Evolutionary conservation across 1,140 invertebrate genomes (phyloP), one percentile per base, ranked within the genome.

Genomic region (Coelopa frigida): DNA sequence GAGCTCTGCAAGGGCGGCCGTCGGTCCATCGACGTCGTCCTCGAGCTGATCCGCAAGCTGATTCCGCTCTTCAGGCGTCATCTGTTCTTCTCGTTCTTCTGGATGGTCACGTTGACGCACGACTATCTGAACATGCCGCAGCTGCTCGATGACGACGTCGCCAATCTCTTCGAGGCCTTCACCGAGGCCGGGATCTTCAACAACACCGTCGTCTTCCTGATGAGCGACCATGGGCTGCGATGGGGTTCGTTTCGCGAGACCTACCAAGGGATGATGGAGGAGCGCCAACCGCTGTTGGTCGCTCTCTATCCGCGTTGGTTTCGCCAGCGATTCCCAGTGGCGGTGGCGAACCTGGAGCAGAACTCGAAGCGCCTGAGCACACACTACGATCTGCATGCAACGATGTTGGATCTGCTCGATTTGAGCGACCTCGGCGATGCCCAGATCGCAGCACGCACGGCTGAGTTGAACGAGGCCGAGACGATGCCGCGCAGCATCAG

Each of bases 171-270:
- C 14, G 65, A 72, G 44, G 58, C 71, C n/a, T 55, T 87, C 31
- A 70, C 79, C 11, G 51, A 70, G 1, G 65, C 70, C 4, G 75
- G 76, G 0, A 68, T 78, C 12, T 62, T 84, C 39, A 78, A 87
- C 47, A 77, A 81, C 22, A 82, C 84, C 0, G 70, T 85, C 51
- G 60, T 96, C 1, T 73, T 96, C 18, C 76, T 95, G 5, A 73
- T 93, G 57, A 93, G 90, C 55, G 94, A 98, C 68, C 94, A 97
- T 65, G 94, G 94, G 1, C 82, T 93, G 56, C 70, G 94, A 22
- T 95, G 85, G 75, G 92, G 92, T 3, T 70, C 74, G 8, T 77
- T 78, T 38, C 63, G 75, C 5, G 59, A 64, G 27, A 94, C 91
- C 0, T 84, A 85, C 59, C 79, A 85, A 50, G 83, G 87, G 62